Evolutionary conservation across 2,888 invertebrate genomes (phyloP).

Genomic region (Dorcus hopei): DNA sequence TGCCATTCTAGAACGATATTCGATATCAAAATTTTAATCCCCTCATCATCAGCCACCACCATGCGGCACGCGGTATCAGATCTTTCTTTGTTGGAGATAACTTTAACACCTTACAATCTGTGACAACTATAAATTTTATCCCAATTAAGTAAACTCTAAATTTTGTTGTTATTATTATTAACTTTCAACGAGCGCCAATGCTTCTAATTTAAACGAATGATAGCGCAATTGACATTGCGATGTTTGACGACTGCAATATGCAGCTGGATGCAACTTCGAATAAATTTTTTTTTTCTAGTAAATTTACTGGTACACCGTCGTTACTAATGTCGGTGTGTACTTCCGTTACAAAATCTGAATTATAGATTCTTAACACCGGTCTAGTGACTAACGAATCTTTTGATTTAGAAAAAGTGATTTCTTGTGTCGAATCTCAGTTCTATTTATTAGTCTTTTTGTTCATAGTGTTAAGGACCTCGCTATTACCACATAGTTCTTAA

Average conservation of each 20-base stretch:
- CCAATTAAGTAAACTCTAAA: conserved; percentile 37
- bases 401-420: conserved; percentile 18
- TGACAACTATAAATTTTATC: no score
- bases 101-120: conserved; percentile 37
- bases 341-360: no score
- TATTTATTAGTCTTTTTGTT: conserved; percentile 14
- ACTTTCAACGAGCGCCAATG: conserved; percentile 36
- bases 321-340: no score
- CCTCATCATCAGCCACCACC: conserved; percentile 17
- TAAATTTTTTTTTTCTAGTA: conserved; percentile 30
- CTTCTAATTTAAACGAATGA: conserved; percentile 40
- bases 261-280: conserved; percentile 21
- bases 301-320: conserved; percentile 24
- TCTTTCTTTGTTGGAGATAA: conserved; percentile 37
- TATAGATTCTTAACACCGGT: no score
- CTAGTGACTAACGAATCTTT: conserved; percentile 20
- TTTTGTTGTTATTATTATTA: conserved; percentile 29
- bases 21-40: no score
- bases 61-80: conserved; percentile 32
- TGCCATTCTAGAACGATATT: no score
- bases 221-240: conserved; percentile 32
- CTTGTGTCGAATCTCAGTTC: conserved; percentile 12
- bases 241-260: conserved; percentile 20
- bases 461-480: conserved; percentile 29
- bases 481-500: neutral